These are phyloP conservation scores for Petaurus breviceps DNA, from an alignment of 2,113 vertebrate species.

Conservation along the genomic window DNA sequence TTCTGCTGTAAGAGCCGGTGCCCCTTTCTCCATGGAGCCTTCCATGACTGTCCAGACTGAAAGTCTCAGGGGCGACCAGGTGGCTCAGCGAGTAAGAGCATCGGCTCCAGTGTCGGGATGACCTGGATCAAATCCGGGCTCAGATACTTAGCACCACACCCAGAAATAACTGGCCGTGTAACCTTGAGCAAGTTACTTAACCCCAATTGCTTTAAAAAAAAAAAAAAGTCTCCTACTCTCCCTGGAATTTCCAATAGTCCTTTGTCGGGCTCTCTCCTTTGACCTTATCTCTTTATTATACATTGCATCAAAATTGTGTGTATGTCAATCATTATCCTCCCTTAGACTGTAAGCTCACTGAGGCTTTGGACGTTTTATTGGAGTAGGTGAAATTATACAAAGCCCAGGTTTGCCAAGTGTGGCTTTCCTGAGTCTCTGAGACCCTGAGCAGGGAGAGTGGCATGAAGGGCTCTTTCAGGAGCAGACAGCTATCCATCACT, in stretches of 20 bases:
- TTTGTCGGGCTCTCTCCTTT: neutral
- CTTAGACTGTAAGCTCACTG: neutral
- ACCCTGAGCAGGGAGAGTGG: neutral
- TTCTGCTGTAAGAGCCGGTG: neutral
- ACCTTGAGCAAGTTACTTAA: no score
- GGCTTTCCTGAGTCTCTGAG: neutral
- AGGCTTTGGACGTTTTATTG: neutral
- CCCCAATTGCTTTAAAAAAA: no score
- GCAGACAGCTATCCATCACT: neutral
- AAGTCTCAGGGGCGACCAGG: no score
- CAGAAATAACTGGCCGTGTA: no score
- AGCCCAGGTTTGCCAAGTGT: neutral
- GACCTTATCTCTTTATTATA: neutral
- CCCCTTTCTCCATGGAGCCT: neutral
- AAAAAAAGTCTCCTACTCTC: neutral
- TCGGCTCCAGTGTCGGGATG: no score
- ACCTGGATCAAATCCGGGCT: no score
- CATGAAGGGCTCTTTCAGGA: neutral
- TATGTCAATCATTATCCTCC: neutral
- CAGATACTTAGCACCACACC: no score
- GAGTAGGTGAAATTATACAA: neutral
- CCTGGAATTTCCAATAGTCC: neutral
- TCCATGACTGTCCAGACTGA: neutral
- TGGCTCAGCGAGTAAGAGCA: no score
- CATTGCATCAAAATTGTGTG: neutral